phyloP scores from a whole-genome alignment of 2,888 invertebrate species.

The Tenthredo scrophulariae region DNA sequence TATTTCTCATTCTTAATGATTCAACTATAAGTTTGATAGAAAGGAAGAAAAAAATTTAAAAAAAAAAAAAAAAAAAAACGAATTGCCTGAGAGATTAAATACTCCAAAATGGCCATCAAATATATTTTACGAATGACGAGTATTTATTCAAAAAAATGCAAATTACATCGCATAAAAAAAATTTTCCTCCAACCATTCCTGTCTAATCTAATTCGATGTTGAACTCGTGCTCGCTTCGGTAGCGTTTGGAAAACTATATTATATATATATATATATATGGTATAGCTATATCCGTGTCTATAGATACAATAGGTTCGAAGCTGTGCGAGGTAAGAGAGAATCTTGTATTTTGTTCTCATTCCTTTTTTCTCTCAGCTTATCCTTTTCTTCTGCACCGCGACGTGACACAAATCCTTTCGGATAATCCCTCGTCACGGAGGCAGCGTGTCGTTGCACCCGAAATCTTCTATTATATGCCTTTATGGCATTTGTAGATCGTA shows the following conservation, averaged over 20 bases:
- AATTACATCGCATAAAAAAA: background rate
- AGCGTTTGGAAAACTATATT: constrained; percentile 8
- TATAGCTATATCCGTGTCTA: background rate
- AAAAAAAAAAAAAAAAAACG: background rate
- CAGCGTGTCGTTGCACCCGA: constrained; percentile 53
- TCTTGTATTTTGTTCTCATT: constrained; percentile 30
- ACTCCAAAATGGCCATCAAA: background rate
- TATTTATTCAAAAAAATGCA: background rate
- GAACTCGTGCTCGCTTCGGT: background rate
- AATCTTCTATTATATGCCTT: constrained; percentile 39
- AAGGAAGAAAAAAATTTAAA: too few species aligned
- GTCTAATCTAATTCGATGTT: background rate
- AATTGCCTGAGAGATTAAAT: background rate
- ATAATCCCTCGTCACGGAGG: constrained; percentile 54
- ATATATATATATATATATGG: background rate
- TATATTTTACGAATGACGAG: background rate
- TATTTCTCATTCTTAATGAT: background rate
- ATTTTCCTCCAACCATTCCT: background rate
- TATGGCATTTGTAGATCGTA: constrained; percentile 18
- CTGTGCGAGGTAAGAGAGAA: background rate
- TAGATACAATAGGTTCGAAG: constrained; percentile 10
- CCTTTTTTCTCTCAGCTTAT: constrained; percentile 26
- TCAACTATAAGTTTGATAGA: too few species aligned
- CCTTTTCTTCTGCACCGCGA: constrained; percentile 21
- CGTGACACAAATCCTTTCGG: constrained; percentile 55